A percentile compares a stretch with the other conserved stretches of the same genome.
These are phyloP conservation scores for Bos indicus DNA, from an alignment of 2,113 vertebrate species.

Conservation along the genomic window DNA sequence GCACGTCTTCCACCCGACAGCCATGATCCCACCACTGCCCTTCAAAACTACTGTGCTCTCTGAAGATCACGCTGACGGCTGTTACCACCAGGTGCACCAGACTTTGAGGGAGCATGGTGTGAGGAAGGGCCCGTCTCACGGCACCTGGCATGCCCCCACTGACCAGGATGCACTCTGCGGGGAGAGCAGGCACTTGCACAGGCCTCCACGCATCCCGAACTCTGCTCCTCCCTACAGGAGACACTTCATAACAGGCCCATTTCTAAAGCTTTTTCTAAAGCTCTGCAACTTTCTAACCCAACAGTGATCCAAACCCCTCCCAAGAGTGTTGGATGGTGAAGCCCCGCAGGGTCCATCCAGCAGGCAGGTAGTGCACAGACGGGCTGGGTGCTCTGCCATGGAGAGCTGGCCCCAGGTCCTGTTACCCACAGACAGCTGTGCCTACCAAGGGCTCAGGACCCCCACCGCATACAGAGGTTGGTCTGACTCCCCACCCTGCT, in stretches of 20 bases:
- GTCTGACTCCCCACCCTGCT: background rate
- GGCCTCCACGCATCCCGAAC: background rate
- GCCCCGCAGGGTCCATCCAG: background rate
- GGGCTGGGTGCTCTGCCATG: background rate
- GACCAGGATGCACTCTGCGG: background rate
- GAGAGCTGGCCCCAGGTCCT: background rate
- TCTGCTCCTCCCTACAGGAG: background rate
- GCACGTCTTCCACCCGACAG: background rate
- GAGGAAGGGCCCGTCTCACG: background rate
- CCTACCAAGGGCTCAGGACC: background rate
- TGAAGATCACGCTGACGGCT: fast-evolving
- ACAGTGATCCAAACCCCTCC: background rate
- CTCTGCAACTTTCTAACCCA: background rate
- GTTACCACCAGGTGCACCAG: fast-evolving
- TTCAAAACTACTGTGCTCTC: background rate
- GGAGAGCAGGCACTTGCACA: background rate
- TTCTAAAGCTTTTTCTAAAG: background rate
- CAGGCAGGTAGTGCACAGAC: background rate
- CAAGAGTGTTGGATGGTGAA: background rate
- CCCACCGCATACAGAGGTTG: background rate
- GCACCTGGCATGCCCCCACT: fast-evolving
- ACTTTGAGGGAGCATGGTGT: background rate
- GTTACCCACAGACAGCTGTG: background rate
- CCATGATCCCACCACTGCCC: background rate
- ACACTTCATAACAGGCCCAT: background rate